Percentiles rank a stretch among this genome's conserved stretches.
Conservation (phyloP, 2,113 vertebrate species). For the Microcebus lehilahytsara region DNA sequence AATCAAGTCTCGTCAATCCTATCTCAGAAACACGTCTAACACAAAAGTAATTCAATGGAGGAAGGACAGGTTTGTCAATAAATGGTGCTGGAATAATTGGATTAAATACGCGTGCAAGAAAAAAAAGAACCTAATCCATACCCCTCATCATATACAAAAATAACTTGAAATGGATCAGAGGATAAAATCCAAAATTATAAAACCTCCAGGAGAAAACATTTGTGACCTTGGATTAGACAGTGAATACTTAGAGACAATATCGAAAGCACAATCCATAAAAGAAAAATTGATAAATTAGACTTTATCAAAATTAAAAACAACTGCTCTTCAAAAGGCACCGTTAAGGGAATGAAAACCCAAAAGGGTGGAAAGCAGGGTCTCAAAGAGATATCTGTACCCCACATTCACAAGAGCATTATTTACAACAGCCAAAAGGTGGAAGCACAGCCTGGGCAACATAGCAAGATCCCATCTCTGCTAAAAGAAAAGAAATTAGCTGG, state of each 20-base stretch:
- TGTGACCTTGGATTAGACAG: neutral
- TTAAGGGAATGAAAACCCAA: neutral
- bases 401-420: neutral
- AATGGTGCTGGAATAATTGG: neutral
- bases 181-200: conserved; percentile 21
- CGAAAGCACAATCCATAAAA: neutral
- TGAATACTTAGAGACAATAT: neutral
- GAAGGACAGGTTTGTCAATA: neutral
- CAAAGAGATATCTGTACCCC: neutral
- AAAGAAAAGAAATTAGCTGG: neutral
- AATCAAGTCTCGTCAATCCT: neutral
- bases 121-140: neutral
- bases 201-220: neutral
- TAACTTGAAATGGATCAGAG: neutral
- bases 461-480: neutral
- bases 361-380: neutral
- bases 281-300: neutral
- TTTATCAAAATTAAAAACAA: conserved; percentile 18
- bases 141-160: neutral
- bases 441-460: neutral
- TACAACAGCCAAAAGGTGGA: neutral
- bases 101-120: neutral
- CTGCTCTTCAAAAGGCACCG: neutral
- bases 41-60: neutral
- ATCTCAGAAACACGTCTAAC: neutral